Conservation (phyloP, 2,888 invertebrate genomes). For the Tenthredo notha region DNA sequence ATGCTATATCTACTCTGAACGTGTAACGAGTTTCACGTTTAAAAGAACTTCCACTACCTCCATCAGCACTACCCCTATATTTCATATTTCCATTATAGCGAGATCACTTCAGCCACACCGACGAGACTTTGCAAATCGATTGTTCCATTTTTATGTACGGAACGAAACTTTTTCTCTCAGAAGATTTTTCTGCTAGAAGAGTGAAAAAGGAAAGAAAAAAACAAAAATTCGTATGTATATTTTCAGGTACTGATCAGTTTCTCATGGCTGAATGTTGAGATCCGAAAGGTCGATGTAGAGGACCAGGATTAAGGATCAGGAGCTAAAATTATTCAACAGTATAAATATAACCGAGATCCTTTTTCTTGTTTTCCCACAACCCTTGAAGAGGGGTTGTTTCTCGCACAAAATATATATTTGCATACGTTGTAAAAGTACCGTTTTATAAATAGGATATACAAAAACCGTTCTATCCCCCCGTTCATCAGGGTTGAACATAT, state of each 20-base stretch:
- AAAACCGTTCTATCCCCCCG: neutral
- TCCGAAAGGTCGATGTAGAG: conserved; percentile 9
- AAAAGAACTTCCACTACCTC: conserved; percentile 29
- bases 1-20: conserved; percentile 17
- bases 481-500: neutral
- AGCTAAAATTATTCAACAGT: neutral
- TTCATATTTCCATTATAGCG: conserved; percentile 43
- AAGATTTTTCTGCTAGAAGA: no score
- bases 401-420: neutral
- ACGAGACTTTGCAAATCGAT: neutral
- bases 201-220: no score
- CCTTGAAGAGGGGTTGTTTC: neutral
- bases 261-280: neutral
- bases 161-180: no score
- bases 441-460: neutral
- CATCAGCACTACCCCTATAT: neutral
- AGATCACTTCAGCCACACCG: neutral
- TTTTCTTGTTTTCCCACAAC: conserved; percentile 2
- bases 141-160: no score
- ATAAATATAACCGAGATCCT: neutral
- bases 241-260: neutral
- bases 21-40: conserved; percentile 43
- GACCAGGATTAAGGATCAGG: neutral
- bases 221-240: no score
- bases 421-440: neutral